Base-by-base conservation (phyloP, 2,797 vertebrate genomes). In the Phrynocephalus vlangalii region DNA sequence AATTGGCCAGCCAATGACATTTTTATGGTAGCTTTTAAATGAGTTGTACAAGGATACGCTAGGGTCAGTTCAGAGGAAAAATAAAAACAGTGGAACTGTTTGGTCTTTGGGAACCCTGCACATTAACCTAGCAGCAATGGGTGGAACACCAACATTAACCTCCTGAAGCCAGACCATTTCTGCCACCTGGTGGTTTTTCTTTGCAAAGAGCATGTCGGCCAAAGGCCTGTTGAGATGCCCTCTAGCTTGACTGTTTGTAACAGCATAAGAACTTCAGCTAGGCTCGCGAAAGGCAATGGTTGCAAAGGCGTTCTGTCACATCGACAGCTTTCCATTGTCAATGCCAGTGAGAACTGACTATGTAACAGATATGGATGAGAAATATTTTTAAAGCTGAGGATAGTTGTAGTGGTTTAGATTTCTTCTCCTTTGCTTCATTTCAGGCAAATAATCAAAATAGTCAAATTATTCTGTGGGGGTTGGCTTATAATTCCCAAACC, bases 181-280 rank as follows among this genome's bases (percentile, higher is more conserved):
- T 86, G 89, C 92, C 95, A 95, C 89, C 94, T 94, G 90, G 92
- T 93, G 95, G 91, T 80, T 6, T 3, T 91, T 92, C 81, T 79
- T 50, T 88, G 33, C 81, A 92, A 93, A 72, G 60, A 63, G 68
- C 72, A 85, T 87, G 0, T 13, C n/a, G 38, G 10, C 15, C 3
- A 15, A 60, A 52, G 18, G 1, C 10, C 6, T 85, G 84, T 83
- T 81, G 52, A 67, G 60, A 71, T 91, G 94, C 95, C 95, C 94
- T 89, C 93, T 11, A 66, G 94, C 91, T 94, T 66, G 7, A 8
- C 6, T 5, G 79, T 24, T 77, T 30, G 38, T 38, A 83, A 6
- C 30, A 67, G 16, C 52, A 22, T 3, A 33, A 28, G 72, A 9
- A 6, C 60, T 75, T 75, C 22, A 9, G 9, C 28, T 68, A 0